Evolutionary conservation across 2,888 invertebrate species (phyloP), one percentile per base, ranked within the genome.

Genomic region (Philereme transversata): DNA sequence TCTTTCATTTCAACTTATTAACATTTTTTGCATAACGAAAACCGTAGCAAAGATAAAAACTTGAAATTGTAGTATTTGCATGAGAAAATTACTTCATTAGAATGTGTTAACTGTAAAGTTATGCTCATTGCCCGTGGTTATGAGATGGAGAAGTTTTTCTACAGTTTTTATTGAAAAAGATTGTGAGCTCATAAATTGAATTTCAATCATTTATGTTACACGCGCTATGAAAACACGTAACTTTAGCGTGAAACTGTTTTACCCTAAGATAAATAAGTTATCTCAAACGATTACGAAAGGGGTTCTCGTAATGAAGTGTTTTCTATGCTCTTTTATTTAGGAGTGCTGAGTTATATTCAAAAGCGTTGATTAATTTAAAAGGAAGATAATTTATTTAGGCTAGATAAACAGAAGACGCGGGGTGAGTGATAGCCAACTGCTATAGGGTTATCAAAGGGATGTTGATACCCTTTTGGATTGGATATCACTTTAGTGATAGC

Each of bases 371-470:
- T 79, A 58, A 76, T 75, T 79, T 76, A 78, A 70, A 71, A 69
- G 68, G 62, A 64, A 65, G 67, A 72, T 77, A 76, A 82, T 76
- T 78, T 75, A 77, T 77, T 78, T 75, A 75, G 69, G 71, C 73
- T 74, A 71, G 72, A 70, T 67, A 76, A 76, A 76, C 75, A 74
- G 72, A 69, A 67, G 65, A 70, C 61, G 65, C 57, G 58, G 69
- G 68, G 63, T 63, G 66, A 67, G 65, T 67, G 69, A 70, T 71
- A 65, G 66, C 62, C 52, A 51, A 47, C 60, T 64, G 51, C 46
- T 52, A 40, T 53, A 64, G 59, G 57, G 67, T 60, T 60, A 60
- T 44, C 60, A 53, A 48, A n/a, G 45, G 38, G 55, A 55, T 57
- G 55, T 57, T 48, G 4, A n/a, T n/a, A n/a, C n/a, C n/a, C n/a